Percentiles rank a stretch among this genome's conserved stretches.
These are phyloP conservation scores for Phrynocephalus vlangalii DNA, from an alignment of 2,797 vertebrate species.

Conservation along the genomic window DNA sequence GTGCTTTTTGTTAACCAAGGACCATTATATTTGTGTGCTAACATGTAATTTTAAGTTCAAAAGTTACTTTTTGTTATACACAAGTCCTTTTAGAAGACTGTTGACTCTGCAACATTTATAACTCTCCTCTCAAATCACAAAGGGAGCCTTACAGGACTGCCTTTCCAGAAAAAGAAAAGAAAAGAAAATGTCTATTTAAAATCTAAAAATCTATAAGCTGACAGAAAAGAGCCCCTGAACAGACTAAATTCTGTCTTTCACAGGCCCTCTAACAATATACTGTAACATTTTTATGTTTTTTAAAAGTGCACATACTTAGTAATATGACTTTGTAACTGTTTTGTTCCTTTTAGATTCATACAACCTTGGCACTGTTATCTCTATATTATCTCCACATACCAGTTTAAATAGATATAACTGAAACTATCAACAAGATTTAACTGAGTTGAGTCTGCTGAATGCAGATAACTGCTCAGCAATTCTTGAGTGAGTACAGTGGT, in stretches of 20 bases:
- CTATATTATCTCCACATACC: background rate
- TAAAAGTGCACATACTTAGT: background rate
- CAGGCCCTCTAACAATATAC: background rate
- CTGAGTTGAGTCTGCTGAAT: background rate
- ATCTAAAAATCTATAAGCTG: background rate
- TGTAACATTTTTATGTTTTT: background rate
- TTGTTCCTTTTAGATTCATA: background rate
- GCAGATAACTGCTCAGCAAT: background rate
- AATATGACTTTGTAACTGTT: background rate
- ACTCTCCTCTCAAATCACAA: no score
- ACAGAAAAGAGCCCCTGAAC: background rate
- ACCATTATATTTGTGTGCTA: no score
- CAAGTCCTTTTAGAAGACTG: no score
- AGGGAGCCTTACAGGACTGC: no score
- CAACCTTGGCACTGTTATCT: background rate
- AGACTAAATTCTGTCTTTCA: background rate
- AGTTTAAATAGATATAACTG: background rate
- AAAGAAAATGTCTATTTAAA: background rate
- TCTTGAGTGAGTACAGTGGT: no score
- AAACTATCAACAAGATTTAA: background rate
- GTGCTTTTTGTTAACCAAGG: no score
- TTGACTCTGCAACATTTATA: no score
- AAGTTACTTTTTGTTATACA: no score
- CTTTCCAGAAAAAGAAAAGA: no score
- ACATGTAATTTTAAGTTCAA: no score